Evolutionary conservation across 2,797 vertebrate genomes (phyloP).

Genomic region (Ambastaia sidthimunki): DNA sequence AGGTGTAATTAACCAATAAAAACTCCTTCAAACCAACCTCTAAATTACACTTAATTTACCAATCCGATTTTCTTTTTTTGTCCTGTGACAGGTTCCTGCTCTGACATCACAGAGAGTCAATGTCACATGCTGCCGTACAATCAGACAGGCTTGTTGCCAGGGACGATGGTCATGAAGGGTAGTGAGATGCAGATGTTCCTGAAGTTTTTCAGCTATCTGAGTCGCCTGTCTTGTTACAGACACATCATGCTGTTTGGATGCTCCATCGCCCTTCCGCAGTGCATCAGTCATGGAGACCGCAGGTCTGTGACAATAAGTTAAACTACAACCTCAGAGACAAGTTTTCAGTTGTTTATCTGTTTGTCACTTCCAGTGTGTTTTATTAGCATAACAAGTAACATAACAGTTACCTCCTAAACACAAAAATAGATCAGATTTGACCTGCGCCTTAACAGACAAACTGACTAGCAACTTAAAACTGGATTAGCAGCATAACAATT

Average conservation of each 20-base stretch:
- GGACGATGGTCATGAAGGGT: conserved; percentile 79
- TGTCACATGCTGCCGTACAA: conserved; percentile 93
- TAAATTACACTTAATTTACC: background rate
- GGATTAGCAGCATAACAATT: too few species aligned
- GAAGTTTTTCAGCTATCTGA: conserved; percentile 91
- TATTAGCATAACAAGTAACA: too few species aligned
- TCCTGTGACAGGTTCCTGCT: conserved; percentile 78
- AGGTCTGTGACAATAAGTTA: conserved; percentile 68
- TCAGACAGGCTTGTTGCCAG: conserved; percentile 78
- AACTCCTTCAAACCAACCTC: too few species aligned
- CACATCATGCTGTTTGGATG: conserved; percentile 97
- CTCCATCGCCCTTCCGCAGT: conserved; percentile 89
- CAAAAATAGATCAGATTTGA: too few species aligned
- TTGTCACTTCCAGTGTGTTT: too few species aligned
- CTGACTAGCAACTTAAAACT: too few species aligned
- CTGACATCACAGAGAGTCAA: conserved; percentile 82
- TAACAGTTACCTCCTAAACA: too few species aligned
- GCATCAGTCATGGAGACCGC: conserved; percentile 73
- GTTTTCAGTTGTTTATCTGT: too few species aligned
- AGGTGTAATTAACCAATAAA: too few species aligned
- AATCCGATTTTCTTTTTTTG: background rate
- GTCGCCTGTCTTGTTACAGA: conserved; percentile 87
- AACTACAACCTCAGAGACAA: background rate
- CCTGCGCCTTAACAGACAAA: too few species aligned
- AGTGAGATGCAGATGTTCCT: conserved; percentile 88